Conservation (phyloP, 2,797 vertebrate species). For the Stomatorhinus walkeri region DNA sequence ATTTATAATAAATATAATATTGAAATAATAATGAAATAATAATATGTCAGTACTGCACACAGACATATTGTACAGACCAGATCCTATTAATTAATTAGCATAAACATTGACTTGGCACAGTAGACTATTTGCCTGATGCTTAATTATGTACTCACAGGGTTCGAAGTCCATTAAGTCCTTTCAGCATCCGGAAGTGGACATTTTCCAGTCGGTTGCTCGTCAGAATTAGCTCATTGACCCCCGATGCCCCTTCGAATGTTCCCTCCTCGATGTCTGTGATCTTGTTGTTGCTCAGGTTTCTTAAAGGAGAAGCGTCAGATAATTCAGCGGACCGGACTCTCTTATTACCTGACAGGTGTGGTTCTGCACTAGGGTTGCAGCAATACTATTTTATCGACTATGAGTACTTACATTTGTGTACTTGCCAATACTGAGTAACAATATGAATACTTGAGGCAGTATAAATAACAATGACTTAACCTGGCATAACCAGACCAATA, state of each 20-base stretch:
- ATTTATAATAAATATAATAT: slow-evolving; percentile 8
- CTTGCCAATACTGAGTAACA: not conserved
- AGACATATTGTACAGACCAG: not conserved
- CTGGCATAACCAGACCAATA: not conserved
- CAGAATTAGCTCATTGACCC: slow-evolving; percentile 87
- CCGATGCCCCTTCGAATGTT: slow-evolving; percentile 84
- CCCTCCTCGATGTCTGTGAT: slow-evolving; percentile 97
- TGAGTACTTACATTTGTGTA: not conserved
- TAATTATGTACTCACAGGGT: slow-evolving; percentile 75
- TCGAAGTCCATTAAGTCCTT: slow-evolving; percentile 84
- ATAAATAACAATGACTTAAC: not conserved
- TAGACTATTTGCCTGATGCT: not conserved
- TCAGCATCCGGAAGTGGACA: slow-evolving; percentile 85
- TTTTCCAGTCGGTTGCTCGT: slow-evolving; percentile 90
- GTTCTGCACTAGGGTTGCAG: not conserved
- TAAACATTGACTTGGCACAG: not conserved
- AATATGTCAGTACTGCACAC: not conserved
- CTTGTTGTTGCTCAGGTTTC: slow-evolving; percentile 96
- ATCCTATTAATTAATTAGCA: not conserved
- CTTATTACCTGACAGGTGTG: not conserved
- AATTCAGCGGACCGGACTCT: not conserved
- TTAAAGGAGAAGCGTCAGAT: slow-evolving; percentile 42
- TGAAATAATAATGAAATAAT: not conserved
- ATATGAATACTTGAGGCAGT: not conserved
- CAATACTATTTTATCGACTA: not conserved